phyloP scores from a whole-genome alignment of 2,888 invertebrate genomes.

The Sarcophaga carnaria region DNA sequence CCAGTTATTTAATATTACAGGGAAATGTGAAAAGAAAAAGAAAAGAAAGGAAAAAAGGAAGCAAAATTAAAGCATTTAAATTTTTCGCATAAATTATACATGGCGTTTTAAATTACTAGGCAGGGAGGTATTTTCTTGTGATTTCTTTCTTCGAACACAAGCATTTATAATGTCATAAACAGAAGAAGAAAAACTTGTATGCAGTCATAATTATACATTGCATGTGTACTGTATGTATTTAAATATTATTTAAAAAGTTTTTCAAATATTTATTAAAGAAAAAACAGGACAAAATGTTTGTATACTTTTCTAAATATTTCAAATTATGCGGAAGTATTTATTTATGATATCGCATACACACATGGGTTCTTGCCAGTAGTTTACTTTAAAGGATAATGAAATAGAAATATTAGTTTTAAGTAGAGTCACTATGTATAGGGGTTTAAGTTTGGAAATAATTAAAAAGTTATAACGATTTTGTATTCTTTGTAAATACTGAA shows the following conservation, averaged over 20 bases:
- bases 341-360: no score
- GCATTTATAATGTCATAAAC: not conserved
- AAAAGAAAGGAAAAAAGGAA: not conserved
- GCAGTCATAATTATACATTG: slow-evolving; percentile 27
- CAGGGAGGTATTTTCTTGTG: not conserved
- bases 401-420: no score
- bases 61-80: not conserved
- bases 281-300: not conserved
- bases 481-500: no score
- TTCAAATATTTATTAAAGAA: slow-evolving; percentile 5
- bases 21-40: not conserved
- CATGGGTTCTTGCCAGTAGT: no score
- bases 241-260: slow-evolving; percentile 17
- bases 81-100: slow-evolving; percentile 45
- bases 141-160: slow-evolving; percentile 9
- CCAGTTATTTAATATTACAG: slow-evolving; percentile 13
- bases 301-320: slow-evolving; percentile 22
- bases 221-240: not conserved
- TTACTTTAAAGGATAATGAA: no score
- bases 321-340: slow-evolving; percentile 16
- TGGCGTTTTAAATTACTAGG: slow-evolving; percentile 34
- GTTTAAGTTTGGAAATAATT: no score
- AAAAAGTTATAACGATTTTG: no score
- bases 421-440: no score
- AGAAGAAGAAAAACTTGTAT: slow-evolving; percentile 1